Evolutionary conservation across 2,797 vertebrate genomes (phyloP).

Genomic region (Sebastolobus altivelis): DNA sequence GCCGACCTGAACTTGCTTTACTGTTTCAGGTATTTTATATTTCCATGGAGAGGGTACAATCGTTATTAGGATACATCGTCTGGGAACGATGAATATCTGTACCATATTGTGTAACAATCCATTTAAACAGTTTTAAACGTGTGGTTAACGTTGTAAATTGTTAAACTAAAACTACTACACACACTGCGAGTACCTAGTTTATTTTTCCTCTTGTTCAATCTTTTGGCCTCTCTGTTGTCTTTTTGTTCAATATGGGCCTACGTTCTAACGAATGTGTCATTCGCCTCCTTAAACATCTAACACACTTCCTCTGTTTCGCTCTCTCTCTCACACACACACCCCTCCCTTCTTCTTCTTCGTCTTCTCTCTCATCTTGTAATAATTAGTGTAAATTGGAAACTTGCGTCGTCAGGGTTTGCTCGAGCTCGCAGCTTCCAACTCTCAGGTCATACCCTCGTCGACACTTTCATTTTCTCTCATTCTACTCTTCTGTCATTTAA

Average conservation of each 20-base stretch:
- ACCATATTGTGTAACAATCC: not conserved
- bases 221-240: slow-evolving; percentile 6
- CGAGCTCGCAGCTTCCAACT: slow-evolving; percentile 52
- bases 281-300: slow-evolving; percentile 30
- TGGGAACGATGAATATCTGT: not conserved
- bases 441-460: slow-evolving; percentile 43
- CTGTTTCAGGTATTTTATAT: not conserved
- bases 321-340: slow-evolving; percentile 29
- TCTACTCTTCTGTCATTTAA: slow-evolving; percentile 30
- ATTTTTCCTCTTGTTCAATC: not conserved
- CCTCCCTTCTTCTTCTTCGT: no score
- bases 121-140: no score
- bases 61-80: no score
- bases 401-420: slow-evolving; percentile 55
- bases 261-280: slow-evolving; percentile 43
- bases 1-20: not conserved
- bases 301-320: slow-evolving; percentile 13
- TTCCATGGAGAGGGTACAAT: not conserved
- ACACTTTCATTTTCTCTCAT: slow-evolving; percentile 53
- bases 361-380: slow-evolving; percentile 61
- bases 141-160: no score
- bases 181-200: not conserved
- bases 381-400: slow-evolving; percentile 69
- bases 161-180: not conserved
- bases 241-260: slow-evolving; percentile 16